A percentile compares a stretch with the other conserved stretches of the same genome.
Conservation (phyloP, 30 jellyfish, hydroid and myxozoan species). For the Clytia hemisphaerica region DNA sequence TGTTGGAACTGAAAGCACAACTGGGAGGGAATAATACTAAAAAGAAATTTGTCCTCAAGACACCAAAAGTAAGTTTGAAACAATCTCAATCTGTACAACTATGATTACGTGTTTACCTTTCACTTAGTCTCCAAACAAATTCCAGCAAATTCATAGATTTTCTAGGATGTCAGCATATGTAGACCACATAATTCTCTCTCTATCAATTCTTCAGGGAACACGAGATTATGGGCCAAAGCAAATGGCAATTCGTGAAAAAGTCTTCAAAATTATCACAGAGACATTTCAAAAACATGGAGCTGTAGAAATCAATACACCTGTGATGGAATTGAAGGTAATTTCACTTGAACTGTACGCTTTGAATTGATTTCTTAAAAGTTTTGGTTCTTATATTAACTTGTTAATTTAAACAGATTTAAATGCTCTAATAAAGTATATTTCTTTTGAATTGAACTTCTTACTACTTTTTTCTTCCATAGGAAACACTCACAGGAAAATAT, state of each 20-base stretch:
- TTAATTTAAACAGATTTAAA: background rate
- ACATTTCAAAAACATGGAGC: constrained; percentile 97
- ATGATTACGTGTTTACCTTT: no score
- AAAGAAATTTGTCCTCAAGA: constrained; percentile 92
- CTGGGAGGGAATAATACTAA: constrained; percentile 77
- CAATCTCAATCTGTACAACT: no score
- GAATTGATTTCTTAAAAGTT: background rate
- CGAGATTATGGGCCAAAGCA: constrained; percentile 89
- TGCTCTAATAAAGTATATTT: background rate
- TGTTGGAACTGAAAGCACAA: constrained; percentile 49
- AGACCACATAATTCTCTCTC: no score
- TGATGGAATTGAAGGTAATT: constrained; percentile 88
- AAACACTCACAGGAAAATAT: constrained; percentile 93
- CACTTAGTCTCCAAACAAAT: no score
- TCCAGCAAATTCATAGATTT: no score
- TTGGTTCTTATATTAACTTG: background rate
- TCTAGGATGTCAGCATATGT: no score
- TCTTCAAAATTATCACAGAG: constrained; percentile 51
- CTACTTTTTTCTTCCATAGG: constrained; percentile 35
- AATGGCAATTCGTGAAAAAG: constrained; percentile 92
- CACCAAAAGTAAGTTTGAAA: constrained; percentile 75
- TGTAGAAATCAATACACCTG: constrained; percentile 97
- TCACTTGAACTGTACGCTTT: background rate
- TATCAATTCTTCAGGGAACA: constrained; percentile 72
- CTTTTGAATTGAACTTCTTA: background rate